Evolutionary conservation across 1,140 invertebrate species (phyloP), one percentile per base, ranked within the genome.

Genomic region (Drosophila watanabei): DNA sequence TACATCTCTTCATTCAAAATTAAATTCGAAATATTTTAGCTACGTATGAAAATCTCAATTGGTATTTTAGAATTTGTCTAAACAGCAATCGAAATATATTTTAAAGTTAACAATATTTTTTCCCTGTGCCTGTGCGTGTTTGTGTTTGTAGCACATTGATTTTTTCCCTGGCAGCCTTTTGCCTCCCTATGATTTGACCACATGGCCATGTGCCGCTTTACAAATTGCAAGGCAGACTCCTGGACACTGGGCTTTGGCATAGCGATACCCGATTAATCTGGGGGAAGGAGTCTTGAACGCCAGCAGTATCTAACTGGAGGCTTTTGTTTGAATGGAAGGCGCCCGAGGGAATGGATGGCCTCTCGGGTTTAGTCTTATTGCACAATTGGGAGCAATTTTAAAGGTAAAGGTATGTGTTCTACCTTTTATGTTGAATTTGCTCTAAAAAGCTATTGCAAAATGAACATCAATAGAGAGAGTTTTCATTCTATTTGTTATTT

Each of bases 141-240:
- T 81, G 48, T 65, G 69, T 58, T 48, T 58, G 59, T 61, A 35
- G 58, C 61, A 66, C 86, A 90, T 89, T 89, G 86, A 86, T 87
- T 89, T 90, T 81, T 84, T 79, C 60, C 65, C 66, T 54, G 65
- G 71, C 48, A 75, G 63, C 49, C 58, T 63, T 64, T 62, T n/a
- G 35, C 45, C 62, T 32, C 46, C 43, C 61, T 60, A 78, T 60
- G 69, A 75, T 70, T 86, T 71, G 79, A 86, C 82, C 83, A 86
- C 79, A 87, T 76, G 70, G 75, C 70, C 73, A 79, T 75, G 52
- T 56, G 77, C 69, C 63, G 82, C 63, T 85, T 69, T 78, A 68
- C 66, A 80, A 80, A 85, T 85, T 80, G 78, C 81, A 56, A 30
- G 28, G n/a, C 46, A 56, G 37, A 51, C 62, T 49, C 52, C 52